phyloP scores from a whole-genome alignment of 2,113 vertebrate genomes.

The Aldabrachelys gigantea region DNA sequence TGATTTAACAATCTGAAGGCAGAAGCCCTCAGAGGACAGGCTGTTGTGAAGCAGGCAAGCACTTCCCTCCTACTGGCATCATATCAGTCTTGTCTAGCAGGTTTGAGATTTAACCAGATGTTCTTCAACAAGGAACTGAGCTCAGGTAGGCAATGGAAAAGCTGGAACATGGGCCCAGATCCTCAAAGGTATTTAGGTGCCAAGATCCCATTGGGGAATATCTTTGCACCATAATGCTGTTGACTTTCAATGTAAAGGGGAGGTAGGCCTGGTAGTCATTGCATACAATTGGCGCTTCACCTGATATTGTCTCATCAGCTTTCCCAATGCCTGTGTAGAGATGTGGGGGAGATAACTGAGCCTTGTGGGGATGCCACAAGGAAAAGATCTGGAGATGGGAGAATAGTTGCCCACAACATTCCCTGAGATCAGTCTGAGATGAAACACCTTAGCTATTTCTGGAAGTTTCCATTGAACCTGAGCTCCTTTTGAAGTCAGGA shows the following conservation, averaged over 20 bases:
- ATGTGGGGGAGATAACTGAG: background rate
- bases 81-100: background rate
- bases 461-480: too few species aligned
- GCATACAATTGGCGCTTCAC: fast-evolving
- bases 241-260: background rate
- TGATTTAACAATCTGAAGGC: background rate
- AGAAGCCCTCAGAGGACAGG: background rate
- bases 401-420: background rate
- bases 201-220: too few species aligned
- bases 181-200: too few species aligned
- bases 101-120: background rate
- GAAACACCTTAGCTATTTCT: background rate
- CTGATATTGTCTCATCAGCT: background rate
- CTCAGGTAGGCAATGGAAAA: too few species aligned
- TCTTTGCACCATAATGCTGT: background rate
- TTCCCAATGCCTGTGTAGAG: background rate
- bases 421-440: background rate
- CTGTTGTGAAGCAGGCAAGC: background rate
- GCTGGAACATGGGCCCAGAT: too few species aligned
- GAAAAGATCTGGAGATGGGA: background rate
- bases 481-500: too few species aligned
- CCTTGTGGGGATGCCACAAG: background rate
- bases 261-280: background rate
- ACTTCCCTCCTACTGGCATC: background rate
- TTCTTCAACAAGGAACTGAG: background rate